Base-by-base conservation (phyloP, 2,113 vertebrate species). In the Lates calcarifer region DNA sequence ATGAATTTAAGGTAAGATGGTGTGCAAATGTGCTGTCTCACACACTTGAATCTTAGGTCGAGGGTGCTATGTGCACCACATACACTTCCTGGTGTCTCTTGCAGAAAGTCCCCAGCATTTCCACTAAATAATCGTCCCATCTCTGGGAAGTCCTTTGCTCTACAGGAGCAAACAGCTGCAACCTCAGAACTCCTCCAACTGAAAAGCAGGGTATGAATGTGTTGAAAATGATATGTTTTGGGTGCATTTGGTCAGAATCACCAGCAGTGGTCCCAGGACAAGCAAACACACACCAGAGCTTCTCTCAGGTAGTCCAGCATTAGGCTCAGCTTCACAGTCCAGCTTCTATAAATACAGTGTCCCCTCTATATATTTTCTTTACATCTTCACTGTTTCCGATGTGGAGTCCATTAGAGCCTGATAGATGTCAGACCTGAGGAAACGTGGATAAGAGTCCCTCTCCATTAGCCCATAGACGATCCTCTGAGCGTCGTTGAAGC, bases 381-480 rank as follows among this genome's bases (percentile, higher is more conserved):
- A 91, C 76, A 86, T 89, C 94, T 74, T 96, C 26, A 93, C 84
- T 22, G 87, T 77, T 53, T 90, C 94, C 45, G 70, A 91, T 37
- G 95, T 83, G 7, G 96, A 95, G 74, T 95, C 96, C 85, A 96
- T 89, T 66, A 98, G 91, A 63, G 95, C 95, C 85, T 83, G 90
- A 90, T 98, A 99, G 68, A 95, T 79, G 83, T 96, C 95, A 6
- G 98, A 99, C 88, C 93, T 93, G n/a, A 97, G 94, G 83, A 98
- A 97, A 65, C 94, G 77, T 31, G 96, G 96, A 60, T 97, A 98
- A 1, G 96, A 97, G 91, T 98, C 96, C 79, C 92, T 95, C 91
- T 97, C 96, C 96, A 97, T 97, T 3, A 98, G 93, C 60, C 87
- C 87, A 8, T 95, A 97, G 33, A 97, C 95, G 2, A 96, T 96